Percentiles rank a stretch among this genome's conserved stretches.
Evolutionary conservation across 2,888 invertebrate genomes (phyloP).

Genomic region (Salticus scenicus): DNA sequence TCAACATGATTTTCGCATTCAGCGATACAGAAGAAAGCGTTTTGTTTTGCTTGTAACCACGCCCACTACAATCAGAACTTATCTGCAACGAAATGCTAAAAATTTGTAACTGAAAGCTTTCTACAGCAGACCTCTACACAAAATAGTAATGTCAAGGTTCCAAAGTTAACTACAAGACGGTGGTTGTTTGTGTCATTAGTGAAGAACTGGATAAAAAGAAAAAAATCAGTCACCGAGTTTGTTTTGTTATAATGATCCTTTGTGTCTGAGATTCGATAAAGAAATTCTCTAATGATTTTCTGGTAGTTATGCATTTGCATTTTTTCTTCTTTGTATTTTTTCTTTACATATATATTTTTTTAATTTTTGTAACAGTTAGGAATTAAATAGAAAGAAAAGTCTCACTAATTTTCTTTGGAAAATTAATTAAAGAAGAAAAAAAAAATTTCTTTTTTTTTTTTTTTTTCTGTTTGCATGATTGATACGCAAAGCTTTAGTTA

Average conservation of each 20-base stretch:
- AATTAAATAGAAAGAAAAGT: too few relatives aligned
- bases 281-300: not conserved
- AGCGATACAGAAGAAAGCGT: not conserved
- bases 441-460: too few relatives aligned
- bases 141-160: not conserved
- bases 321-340: too few relatives aligned
- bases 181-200: not conserved
- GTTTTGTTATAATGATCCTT: not conserved
- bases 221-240: not conserved
- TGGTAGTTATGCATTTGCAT: not conserved
- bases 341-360: too few relatives aligned
- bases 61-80: not conserved
- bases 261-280: not conserved
- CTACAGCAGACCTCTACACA: not conserved
- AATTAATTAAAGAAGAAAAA: too few relatives aligned
- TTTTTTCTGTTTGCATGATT: too few relatives aligned
- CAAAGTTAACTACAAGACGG: not conserved
- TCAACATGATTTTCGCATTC: slow-evolving; percentile 2
- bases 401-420: too few relatives aligned
- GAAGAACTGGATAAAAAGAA: not conserved
- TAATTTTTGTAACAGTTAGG: too few relatives aligned
- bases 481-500: too few relatives aligned
- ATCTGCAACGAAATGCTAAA: not conserved
- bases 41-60: not conserved
- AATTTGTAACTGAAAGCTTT: not conserved